Base-by-base conservation (phyloP, 2,113 vertebrate species). In the Piprites chloris region DNA sequence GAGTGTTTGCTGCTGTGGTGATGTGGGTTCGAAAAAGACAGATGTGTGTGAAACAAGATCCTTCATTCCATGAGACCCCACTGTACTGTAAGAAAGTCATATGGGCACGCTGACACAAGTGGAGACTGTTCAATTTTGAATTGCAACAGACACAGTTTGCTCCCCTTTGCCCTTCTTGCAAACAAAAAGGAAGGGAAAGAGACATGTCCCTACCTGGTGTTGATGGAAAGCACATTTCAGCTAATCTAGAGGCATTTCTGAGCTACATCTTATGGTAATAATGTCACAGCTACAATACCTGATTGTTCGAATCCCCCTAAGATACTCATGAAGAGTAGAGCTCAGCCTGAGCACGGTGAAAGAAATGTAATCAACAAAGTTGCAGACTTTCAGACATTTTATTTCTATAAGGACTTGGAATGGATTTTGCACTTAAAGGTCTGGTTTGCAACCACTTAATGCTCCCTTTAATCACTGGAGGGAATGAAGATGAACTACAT, bases 1-100 rank as follows among this genome's bases (percentile, higher is more conserved):
- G 39, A 93, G 76, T 65, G 83, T 77, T 96, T 89, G 92, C 83
- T 92, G 68, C 18, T 81, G 61, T 56, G 69, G 52, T 72, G 90
- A 68, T 10, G 26, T 63, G 88, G 44, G 46, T 82, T 92, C 7
- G 3, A 90, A 92, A 94, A 95, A 92, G 82, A 93, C 90, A 94
- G 90, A 92, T 96, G 93, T 96, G 88, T 49, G 66, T 94, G 93
- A 93, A 97, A 92, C 92, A 90, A 85, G 93, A 95, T 85, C 92
- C 83, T 41, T 76, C 3, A 10, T 65, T 94, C 76, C 83, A 35
- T 69, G 91, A 85, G 76, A 85, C 92, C 92, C 88, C 84, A 65
- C 20, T 30, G 49, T 42, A 58, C 69, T 85, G 1, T 66, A 66
- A 46, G 44, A 27, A 92, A 90, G n/a, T 65, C 90, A 72, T 35